Base-by-base conservation (phyloP, 1,140 invertebrate genomes). In the Andrena cerasifolii region DNA sequence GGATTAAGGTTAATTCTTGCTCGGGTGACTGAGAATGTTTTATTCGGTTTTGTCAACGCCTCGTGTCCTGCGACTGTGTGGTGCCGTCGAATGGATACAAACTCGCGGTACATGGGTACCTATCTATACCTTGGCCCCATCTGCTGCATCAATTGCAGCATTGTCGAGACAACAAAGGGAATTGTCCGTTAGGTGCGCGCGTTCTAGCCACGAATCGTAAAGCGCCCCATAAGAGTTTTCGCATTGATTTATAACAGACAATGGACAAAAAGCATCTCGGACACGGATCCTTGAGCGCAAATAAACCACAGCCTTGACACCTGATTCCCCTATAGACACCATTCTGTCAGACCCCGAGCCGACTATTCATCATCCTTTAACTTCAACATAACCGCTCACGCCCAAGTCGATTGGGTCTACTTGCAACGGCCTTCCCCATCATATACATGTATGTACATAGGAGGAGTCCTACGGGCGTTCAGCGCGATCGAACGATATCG, bases 281-380 rank as follows among this genome's bases (percentile, higher is more conserved):
- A 24, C 4, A 10, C 31, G 56, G 6, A 18, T 36, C 43, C 16
- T 21, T 40, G 36, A 26, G 16, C 24, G 53, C 74, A 51, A 81
- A 83, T 78, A 70, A 79, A 79, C 70, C 82, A 26, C 54, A 82
- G 53, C 68, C 82, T 83, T 70, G 71, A 79, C 82, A 83, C 77
- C 66, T 72, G 80, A 83, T 83, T 83, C 82, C 70, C 54, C 45
- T 31, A 43, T 40, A 61, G 70, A 71, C 70, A 49, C 18, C 54
- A 21, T 66, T 62, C 59, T 45, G 82, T 82, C 76, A 75, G 62
- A n/a, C 66, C 62, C 26, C 67, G 36, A 8, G 16, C 47, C 36
- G 31, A 53, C 79, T 58, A 78, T 83, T 72, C 63, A 43, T 81
- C 79, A 82, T 74, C n/a, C 49, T 67, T 36, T 5, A 43, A 56